Evolutionary conservation across 2,888 invertebrate species (phyloP).

Genomic region (Eupsilia transversa): DNA sequence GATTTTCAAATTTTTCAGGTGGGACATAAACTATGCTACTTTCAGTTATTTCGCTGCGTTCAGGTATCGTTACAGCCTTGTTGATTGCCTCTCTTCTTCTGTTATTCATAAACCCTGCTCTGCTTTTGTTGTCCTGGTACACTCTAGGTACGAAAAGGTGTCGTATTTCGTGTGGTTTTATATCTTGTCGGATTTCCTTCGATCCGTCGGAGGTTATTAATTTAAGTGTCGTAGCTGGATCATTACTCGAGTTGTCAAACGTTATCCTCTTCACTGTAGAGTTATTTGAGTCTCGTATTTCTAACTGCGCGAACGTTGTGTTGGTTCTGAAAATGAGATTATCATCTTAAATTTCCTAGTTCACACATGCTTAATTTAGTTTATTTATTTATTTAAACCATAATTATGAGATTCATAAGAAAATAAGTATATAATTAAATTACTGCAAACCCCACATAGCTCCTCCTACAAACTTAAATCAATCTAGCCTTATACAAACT

Average conservation of each 20-base stretch:
- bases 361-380: no score
- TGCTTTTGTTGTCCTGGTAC: constrained; percentile 83
- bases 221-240: constrained; percentile 79
- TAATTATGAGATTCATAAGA: no score
- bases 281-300: constrained; percentile 84
- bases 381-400: no score
- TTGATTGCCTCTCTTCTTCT: constrained; percentile 79
- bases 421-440: no score
- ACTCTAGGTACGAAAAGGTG: constrained; percentile 85
- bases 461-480: constrained; percentile 1
- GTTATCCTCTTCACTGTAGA: constrained; percentile 84
- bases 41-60: constrained; percentile 77
- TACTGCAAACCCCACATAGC: no score
- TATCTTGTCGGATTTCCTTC: constrained; percentile 83
- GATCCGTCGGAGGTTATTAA: constrained; percentile 83
- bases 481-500: constrained; percentile 28
- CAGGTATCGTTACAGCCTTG: constrained; percentile 76
- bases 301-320: constrained; percentile 87
- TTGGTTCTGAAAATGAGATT: constrained; percentile 83
- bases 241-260: constrained; percentile 84
- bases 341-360: background rate
- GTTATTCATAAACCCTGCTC: constrained; percentile 85
- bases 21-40: constrained; percentile 84
- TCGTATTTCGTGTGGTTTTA: constrained; percentile 87
- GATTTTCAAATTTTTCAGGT: constrained; percentile 86